Evolutionary conservation across 2,888 invertebrate genomes (phyloP).

Genomic region (Luperina testacea): DNA sequence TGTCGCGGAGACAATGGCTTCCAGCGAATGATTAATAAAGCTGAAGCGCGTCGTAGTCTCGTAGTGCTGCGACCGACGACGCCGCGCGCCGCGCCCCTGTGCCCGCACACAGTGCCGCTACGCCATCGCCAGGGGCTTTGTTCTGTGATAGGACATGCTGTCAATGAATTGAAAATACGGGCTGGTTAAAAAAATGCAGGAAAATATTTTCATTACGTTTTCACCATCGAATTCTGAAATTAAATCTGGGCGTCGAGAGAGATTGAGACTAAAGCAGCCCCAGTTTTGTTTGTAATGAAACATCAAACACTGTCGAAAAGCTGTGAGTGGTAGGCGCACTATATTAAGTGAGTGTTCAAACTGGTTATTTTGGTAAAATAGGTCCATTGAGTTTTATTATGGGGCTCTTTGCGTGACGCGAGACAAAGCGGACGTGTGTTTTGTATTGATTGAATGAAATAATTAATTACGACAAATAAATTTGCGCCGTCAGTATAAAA

Average conservation of each 20-base stretch:
- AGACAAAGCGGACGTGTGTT: too few species aligned
- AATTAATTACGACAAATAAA: too few species aligned
- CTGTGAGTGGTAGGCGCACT: slow-evolving; percentile 9
- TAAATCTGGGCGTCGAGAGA: not conserved
- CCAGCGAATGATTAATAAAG: slow-evolving; percentile 48
- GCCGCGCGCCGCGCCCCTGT: not conserved
- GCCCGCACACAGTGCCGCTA: not conserved
- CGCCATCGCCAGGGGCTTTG: too few species aligned
- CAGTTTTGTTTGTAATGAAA: not conserved
- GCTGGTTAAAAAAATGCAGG: not conserved
- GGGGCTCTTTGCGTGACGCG: too few species aligned
- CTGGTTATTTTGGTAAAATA: too few species aligned
- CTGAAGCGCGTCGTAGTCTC: slow-evolving; percentile 11
- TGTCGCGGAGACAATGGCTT: slow-evolving; percentile 61
- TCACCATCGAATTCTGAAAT: not conserved
- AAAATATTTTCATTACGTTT: not conserved
- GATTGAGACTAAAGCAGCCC: not conserved
- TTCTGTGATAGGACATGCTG: not conserved
- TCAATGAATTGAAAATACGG: not conserved
- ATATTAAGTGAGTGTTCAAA: slow-evolving; percentile 21
- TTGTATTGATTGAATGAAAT: too few species aligned
- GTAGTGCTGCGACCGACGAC: not conserved
- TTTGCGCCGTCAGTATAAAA: too few species aligned
- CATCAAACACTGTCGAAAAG: not conserved
- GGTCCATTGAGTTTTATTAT: too few species aligned